These are phyloP conservation scores for Thrips palmi DNA, from an alignment of 1,140 invertebrate genomes.

Conservation along the genomic window DNA sequence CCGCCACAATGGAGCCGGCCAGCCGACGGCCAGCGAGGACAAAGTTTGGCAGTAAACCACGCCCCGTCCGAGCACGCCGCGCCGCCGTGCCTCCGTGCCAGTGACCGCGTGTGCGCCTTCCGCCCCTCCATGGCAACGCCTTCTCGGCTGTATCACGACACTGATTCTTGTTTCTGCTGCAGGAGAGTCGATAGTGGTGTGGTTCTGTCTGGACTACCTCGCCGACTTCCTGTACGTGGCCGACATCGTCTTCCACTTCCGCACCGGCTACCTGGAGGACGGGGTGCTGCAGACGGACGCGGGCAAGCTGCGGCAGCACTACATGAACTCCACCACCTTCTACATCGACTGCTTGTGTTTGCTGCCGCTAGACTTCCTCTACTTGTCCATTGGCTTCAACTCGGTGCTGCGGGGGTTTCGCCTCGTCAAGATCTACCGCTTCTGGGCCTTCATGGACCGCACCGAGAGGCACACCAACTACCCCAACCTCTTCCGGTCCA, in stretches of 20 bases:
- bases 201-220: conserved; percentile 94
- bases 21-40: too few species aligned
- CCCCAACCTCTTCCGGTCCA: conserved; percentile 90
- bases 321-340: conserved; percentile 97
- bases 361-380: conserved; percentile 92
- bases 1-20: too few species aligned
- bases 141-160: too few species aligned
- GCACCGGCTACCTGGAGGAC: conserved; percentile 90
- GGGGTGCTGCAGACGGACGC: conserved; percentile 92
- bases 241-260: conserved; percentile 93
- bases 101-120: too few species aligned
- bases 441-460: conserved; percentile 96
- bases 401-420: conserved; percentile 92
- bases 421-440: conserved; percentile 90
- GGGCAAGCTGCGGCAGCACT: conserved; percentile 81
- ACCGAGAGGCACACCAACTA: conserved; percentile 98
- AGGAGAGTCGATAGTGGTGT: conserved; percentile 76
- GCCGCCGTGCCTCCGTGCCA: too few species aligned
- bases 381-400: conserved; percentile 94
- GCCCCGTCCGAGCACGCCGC: too few species aligned
- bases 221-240: conserved; percentile 90
- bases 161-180: conserved; percentile 20
- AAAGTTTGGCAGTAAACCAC: too few species aligned
- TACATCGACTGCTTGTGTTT: conserved; percentile 97
- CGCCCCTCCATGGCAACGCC: too few species aligned